These are phyloP conservation scores for Barypeithes pellucidus DNA, from an alignment of 2,888 invertebrate species.

Conservation along the genomic window DNA sequence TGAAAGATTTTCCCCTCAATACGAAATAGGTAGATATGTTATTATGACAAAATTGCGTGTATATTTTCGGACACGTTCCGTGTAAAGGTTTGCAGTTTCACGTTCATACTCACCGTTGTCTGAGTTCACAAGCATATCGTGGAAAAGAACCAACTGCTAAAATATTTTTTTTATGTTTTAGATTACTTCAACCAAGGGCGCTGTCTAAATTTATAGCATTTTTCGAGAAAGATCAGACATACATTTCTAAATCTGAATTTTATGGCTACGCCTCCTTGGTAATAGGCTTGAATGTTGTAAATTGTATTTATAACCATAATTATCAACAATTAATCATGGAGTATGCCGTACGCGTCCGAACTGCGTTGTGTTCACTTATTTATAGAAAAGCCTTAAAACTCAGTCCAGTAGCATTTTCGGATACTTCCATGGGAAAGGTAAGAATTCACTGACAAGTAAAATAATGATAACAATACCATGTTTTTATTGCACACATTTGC, in stretches of 20 bases:
- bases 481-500: too few species aligned
- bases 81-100: too few species aligned
- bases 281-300: conserved; percentile 80
- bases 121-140: too few species aligned
- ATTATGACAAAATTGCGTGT: too few species aligned
- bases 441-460: background rate
- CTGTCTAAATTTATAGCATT: conserved; percentile 61
- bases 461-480: too few species aligned
- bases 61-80: too few species aligned
- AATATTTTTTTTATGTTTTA: conserved; percentile 49
- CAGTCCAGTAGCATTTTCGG: conserved; percentile 74
- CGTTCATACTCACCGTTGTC: too few species aligned
- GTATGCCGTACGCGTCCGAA: conserved; percentile 83
- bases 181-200: conserved; percentile 60
- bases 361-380: conserved; percentile 74
- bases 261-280: conserved; percentile 84
- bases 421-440: conserved; percentile 79
- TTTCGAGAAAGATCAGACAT: conserved; percentile 59
- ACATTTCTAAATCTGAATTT: conserved; percentile 69
- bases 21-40: too few species aligned
- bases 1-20: too few species aligned
- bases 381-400: conserved; percentile 74
- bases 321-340: conserved; percentile 84
- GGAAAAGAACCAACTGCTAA: too few species aligned
- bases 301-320: conserved; percentile 80